A percentile compares a stretch with the other conserved stretches of the same genome.
phyloP scores from a whole-genome alignment of 2,797 vertebrate genomes.

The Momotus momota region DNA sequence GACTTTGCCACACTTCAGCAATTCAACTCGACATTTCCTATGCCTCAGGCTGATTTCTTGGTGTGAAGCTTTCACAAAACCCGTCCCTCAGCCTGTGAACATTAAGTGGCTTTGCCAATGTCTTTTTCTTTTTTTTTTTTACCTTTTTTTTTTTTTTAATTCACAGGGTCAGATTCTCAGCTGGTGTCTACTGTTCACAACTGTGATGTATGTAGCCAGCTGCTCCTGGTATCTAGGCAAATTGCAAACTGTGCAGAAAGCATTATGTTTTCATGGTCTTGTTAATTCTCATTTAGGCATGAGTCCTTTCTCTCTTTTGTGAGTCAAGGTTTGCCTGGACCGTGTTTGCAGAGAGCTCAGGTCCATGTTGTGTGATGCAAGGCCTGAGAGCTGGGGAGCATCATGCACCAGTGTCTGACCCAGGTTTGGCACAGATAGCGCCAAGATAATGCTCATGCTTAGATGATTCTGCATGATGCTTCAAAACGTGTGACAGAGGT shows the following conservation, averaged over 20 bases:
- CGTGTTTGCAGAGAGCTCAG: neutral
- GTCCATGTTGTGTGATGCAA: neutral
- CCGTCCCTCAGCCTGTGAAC: neutral
- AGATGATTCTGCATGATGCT: neutral
- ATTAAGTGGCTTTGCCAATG: neutral
- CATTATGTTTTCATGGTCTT: neutral
- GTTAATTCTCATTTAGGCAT: neutral
- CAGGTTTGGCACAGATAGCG: neutral
- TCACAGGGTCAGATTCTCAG: neutral
- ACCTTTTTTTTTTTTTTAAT: neutral
- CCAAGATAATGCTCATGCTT: neutral
- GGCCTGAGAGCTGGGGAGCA: neutral
- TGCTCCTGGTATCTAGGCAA: neutral
- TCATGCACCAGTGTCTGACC: neutral
- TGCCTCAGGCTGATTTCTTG: neutral
- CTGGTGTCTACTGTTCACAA: neutral
- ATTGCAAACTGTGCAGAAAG: neutral
- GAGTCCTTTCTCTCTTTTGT: neutral
- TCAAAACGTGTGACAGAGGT: neutral
- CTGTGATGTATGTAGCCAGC: neutral
- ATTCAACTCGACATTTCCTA: slow-evolving; percentile 2
- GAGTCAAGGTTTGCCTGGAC: neutral
- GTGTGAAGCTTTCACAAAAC: slow-evolving; percentile 24
- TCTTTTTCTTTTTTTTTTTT: neutral
- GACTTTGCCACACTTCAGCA: slow-evolving; percentile 7